These are phyloP conservation scores for Perca fluviatilis DNA, from an alignment of 2,113 vertebrate species.

Conservation along the genomic window DNA sequence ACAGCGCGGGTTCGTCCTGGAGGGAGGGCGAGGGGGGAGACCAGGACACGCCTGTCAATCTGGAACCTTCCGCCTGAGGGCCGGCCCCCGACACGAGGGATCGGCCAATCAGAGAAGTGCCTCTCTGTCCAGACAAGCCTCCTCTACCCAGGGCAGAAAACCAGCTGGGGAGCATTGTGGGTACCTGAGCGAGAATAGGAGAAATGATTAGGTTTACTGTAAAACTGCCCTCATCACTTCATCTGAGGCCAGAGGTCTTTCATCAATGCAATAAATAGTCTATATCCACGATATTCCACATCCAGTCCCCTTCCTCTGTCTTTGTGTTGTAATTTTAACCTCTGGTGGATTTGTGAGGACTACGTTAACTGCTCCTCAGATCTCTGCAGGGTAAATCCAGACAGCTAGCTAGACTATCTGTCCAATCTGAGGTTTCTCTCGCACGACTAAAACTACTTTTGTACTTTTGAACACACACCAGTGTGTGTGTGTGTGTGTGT, in stretches of 20 bases:
- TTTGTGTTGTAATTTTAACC: too few species aligned
- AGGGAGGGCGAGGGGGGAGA: constrained; percentile 78
- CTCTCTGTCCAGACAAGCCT: constrained; percentile 67
- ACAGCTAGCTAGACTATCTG: too few species aligned
- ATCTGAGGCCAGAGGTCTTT: neutral
- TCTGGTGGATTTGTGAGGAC: too few species aligned
- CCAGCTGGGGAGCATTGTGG: constrained; percentile 81
- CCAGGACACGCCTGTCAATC: constrained; percentile 80
- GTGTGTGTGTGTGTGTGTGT: neutral
- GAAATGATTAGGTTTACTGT: neutral
- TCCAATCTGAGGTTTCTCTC: too few species aligned
- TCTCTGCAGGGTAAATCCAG: too few species aligned
- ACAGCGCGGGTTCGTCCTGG: constrained; percentile 90
- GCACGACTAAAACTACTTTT: too few species aligned
- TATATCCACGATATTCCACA: too few species aligned
- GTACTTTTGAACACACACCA: too few species aligned
- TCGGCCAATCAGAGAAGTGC: constrained; percentile 69
- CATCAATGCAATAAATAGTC: neutral
- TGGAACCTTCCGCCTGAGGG: constrained; percentile 73
- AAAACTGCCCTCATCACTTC: neutral
- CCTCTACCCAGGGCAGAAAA: constrained; percentile 73
- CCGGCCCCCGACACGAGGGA: constrained; percentile 59
- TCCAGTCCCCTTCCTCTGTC: too few species aligned
- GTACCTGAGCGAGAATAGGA: constrained; percentile 70
- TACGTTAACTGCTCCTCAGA: too few species aligned